Evolutionary conservation across 92 coral and sea anemone genomes (phyloP), one percentile per base, ranked within the genome.

Genomic region (Zoanthus solanderi): DNA sequence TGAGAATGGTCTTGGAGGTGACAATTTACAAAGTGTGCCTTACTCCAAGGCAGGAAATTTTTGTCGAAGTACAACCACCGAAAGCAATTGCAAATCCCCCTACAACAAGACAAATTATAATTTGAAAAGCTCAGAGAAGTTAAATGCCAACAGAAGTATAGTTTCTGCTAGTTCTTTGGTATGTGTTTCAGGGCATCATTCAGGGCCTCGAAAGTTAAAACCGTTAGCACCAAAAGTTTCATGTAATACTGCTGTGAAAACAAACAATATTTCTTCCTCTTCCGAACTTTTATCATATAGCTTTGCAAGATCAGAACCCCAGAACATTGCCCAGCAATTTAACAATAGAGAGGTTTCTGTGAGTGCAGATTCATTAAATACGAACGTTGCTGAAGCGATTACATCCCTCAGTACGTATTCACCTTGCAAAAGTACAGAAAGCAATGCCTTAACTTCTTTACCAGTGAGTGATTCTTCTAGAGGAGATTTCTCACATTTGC

Each of bases 201-300:
- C 85, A 23, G 9, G 23, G 53, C 46, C 75, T 65, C 85, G 58
- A 47, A 81, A 81, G 56, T 47, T 65, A 66, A 42, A 65, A 28
- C 63, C 60, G 3, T 63, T 65, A n/a, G 85, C 75, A n/a, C 76
- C 85, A 46, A 66, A 66, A 17, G 75, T 65, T 47, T 81, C 85
- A 15, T 63, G 32, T 65, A 53, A 50, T 50, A 45, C 46, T 32
- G 28, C 58, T 65, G 23, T 16, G 5, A 6, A 23, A 47, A 63
- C 75, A 53, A 65, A 14, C 74, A 66, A 14, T 54, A 7, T 30
- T 13, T 48, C 74, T 6, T 54, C 45, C 10, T 80, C 74, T 45
- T 46, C 85, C 13, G 34, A 52, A n/a, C 46, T 18, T 65, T 44
- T 66, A 45, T 32, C 23, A 34, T n/a, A 48, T 32, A 65, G 18